phyloP scores from a whole-genome alignment of 2,888 invertebrate genomes.

The Ectemnius lituratus region DNA sequence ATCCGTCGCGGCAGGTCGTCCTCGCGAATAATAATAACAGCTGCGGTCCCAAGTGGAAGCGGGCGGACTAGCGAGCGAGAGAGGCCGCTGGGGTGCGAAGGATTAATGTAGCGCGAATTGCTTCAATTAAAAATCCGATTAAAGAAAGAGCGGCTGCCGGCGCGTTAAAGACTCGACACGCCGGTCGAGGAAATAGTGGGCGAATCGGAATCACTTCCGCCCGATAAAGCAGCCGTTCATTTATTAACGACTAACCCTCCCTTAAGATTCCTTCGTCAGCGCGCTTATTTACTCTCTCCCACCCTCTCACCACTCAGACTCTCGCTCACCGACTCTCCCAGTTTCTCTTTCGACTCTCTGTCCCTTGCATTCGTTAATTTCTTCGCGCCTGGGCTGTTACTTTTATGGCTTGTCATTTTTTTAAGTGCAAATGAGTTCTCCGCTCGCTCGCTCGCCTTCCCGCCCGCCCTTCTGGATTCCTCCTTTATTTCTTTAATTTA shows the following conservation, averaged over 20 bases:
- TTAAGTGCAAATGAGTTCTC: conserved; percentile 76
- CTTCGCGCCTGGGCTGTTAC: conserved; percentile 67
- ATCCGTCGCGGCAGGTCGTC: conserved; percentile 26
- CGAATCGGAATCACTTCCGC: conserved; percentile 76
- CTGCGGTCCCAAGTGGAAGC: conserved; percentile 34
- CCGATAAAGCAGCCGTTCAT: conserved; percentile 75
- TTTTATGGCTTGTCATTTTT: conserved; percentile 77
- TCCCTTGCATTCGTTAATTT: conserved; percentile 55
- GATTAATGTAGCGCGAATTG: conserved; percentile 74
- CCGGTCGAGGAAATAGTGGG: conserved; percentile 62
- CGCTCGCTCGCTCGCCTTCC: conserved; percentile 37
- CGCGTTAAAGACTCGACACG: conserved; percentile 67
- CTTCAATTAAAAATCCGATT: conserved; percentile 77
- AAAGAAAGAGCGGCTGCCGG: conserved; percentile 66
- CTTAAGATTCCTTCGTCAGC: conserved; percentile 43
- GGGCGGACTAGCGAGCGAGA: conserved; percentile 14
- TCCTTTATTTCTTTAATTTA: conserved; percentile 72
- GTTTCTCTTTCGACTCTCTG: conserved; percentile 17
- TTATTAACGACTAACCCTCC: conserved; percentile 71
- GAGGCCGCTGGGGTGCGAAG: conserved; percentile 30
- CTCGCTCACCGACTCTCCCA: background rate
- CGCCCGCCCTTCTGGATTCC: conserved; percentile 47
- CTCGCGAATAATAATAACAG: conserved; percentile 57
- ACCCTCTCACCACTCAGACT: background rate
- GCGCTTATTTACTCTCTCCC: conserved; percentile 38